These are phyloP conservation scores for Chloropsis hardwickii DNA, from an alignment of 2,113 vertebrate genomes.

Conservation along the genomic window DNA sequence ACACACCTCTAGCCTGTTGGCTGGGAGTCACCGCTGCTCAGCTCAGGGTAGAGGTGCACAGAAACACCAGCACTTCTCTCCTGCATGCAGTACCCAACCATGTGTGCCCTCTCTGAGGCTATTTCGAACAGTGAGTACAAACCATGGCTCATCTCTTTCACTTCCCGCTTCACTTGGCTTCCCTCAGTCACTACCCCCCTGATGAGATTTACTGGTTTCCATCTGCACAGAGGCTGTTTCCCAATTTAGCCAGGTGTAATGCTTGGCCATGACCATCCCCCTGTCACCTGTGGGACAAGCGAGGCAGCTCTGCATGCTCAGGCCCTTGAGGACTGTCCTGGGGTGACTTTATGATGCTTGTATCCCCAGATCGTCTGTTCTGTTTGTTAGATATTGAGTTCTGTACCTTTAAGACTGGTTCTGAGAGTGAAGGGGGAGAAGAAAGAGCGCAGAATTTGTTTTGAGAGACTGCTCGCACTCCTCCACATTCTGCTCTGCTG, in stretches of 20 bases:
- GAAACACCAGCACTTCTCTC: background rate
- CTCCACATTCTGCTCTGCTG: too few relatives aligned
- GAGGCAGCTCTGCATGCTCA: accelerated
- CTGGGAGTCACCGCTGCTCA: background rate
- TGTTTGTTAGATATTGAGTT: too few relatives aligned
- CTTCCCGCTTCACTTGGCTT: background rate
- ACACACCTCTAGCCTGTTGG: background rate
- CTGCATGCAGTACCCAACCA: background rate
- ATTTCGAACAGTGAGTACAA: background rate
- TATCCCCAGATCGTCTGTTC: too few relatives aligned
- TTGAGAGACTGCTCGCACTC: too few relatives aligned
- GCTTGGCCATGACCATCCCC: accelerated
- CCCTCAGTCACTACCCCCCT: background rate
- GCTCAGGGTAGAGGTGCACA: background rate
- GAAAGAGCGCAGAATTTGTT: too few relatives aligned
- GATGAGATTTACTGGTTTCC: background rate
- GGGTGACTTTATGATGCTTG: too few relatives aligned
- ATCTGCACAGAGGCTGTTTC: background rate
- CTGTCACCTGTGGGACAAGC: background rate
- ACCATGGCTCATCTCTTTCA: background rate
- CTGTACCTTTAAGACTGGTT: too few relatives aligned
- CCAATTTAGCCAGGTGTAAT: background rate
- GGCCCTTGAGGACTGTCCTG: background rate
- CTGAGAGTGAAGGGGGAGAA: too few relatives aligned
- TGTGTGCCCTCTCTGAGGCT: background rate